Evolutionary conservation across 2,797 vertebrate species (phyloP), one percentile per base, ranked within the genome.

Genomic region (Vultur gryphus): DNA sequence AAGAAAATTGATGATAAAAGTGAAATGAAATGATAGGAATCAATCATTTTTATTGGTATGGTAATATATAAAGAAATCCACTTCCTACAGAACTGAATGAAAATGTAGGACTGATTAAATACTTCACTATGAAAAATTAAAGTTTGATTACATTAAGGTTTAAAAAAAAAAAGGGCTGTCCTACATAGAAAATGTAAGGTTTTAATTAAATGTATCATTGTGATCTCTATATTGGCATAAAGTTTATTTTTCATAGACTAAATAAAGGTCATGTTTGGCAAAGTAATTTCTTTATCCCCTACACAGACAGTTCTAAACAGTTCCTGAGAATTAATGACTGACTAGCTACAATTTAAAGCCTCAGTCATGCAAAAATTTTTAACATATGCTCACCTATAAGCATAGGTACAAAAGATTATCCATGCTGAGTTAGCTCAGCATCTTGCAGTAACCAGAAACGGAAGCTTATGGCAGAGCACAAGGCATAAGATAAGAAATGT

Each of bases 1-100:
- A 77, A 83, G 66, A 90, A 92, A 89, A 95, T 80, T 25, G 16
- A 92, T 28, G 2, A 77, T 73, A 59, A 80, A 97, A 96, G 29
- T 10, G 3, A 90, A 82, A 90, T 61, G 7, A 93, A 84, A 91
- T 69, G 3, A 65, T 61, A 85, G 11, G 21, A 37, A 95, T 93
- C 52, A 80, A 78, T 89, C 31, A 89, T 87, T 94, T 94, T 92
- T 71, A 89, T 89, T 44, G 46, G 29, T 49, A 59, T 89, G 31
- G 41, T 77, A 89, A 84, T 82, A 72, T 43, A 77, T 64, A 62
- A 84, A 79, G 10, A 13, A 91, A 76, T 11, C 8, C 5, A 41
- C 24, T 80, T 83, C 15, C 21, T 59, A 29, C 11, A 49, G 26
- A 84, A 88, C 26, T 54, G 31, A 76, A 82, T 33, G 29, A 55